Conservation (phyloP, 2,888 invertebrate species). For the Cylloceria caligata region DNA sequence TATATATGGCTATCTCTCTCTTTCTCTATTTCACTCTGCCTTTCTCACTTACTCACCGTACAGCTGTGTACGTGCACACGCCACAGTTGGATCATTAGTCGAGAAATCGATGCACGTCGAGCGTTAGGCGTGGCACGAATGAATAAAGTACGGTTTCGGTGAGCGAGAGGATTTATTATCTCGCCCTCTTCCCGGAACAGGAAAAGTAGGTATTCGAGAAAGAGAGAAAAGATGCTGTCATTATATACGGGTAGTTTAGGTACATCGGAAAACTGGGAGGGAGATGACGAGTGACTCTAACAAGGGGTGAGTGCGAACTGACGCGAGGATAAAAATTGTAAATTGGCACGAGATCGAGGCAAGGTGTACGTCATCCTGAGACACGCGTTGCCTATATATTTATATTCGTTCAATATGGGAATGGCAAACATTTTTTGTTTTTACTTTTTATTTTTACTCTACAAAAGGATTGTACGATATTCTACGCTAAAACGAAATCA, state of each 20-base stretch:
- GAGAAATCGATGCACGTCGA: slow-evolving; percentile 69
- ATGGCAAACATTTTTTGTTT: neutral
- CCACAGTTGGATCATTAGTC: slow-evolving; percentile 61
- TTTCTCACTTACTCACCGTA: slow-evolving; percentile 52
- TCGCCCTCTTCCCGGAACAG: slow-evolving; percentile 51
- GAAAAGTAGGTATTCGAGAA: slow-evolving; percentile 52
- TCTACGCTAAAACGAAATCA: too few relatives aligned
- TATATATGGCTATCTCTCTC: slow-evolving; percentile 37
- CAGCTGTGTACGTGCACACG: slow-evolving; percentile 60
- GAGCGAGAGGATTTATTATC: slow-evolving; percentile 68
- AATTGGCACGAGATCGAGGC: slow-evolving; percentile 58
- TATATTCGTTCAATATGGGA: neutral
- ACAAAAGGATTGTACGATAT: too few relatives aligned
- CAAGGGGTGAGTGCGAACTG: slow-evolving; percentile 18
- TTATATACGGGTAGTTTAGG: slow-evolving; percentile 3
- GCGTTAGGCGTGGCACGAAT: slow-evolving; percentile 72
- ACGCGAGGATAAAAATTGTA: slow-evolving; percentile 54
- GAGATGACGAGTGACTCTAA: slow-evolving; percentile 36
- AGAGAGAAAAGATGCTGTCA: slow-evolving; percentile 36
- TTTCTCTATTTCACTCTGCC: slow-evolving; percentile 38
- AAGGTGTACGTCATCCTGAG: slow-evolving; percentile 22
- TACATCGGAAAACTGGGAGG: neutral
- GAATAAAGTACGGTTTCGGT: slow-evolving; percentile 69
- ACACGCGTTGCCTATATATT: slow-evolving; percentile 19
- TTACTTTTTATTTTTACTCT: too few relatives aligned